These are phyloP conservation scores for Hydractinia echinata DNA, from an alignment of 30 jellyfish, hydroid and myxozoan species.

Conservation along the genomic window DNA sequence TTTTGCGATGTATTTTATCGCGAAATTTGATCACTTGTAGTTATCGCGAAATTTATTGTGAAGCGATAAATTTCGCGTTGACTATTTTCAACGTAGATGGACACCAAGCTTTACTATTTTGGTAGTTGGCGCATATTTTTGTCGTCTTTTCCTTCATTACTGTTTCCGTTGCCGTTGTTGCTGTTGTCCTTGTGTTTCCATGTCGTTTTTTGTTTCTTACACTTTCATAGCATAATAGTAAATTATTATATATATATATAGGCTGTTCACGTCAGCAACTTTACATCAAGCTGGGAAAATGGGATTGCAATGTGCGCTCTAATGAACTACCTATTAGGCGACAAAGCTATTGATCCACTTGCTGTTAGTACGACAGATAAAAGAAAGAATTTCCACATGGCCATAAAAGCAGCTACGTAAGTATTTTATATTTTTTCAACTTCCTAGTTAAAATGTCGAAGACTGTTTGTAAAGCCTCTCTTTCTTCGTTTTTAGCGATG, in stretches of 20 bases:
- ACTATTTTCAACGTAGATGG: too few species aligned
- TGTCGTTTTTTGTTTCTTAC: too few species aligned
- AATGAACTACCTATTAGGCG: conserved; percentile 62
- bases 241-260: background rate
- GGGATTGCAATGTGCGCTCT: conserved; percentile 95
- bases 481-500: conserved; percentile 40
- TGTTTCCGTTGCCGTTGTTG: too few species aligned
- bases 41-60: too few species aligned
- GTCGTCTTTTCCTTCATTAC: too few species aligned
- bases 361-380: conserved; percentile 48
- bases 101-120: too few species aligned
- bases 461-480: background rate
- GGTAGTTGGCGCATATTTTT: too few species aligned
- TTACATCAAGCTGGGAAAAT: conserved; percentile 88
- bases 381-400: conserved; percentile 69
- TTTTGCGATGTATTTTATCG: too few species aligned
- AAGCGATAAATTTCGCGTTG: too few species aligned
- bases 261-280: conserved; percentile 85
- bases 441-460: background rate
- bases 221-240: too few species aligned
- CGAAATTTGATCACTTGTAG: too few species aligned
- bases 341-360: conserved; percentile 62
- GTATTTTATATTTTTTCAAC: conserved; percentile 1
- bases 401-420: conserved; percentile 75
- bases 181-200: too few species aligned